phyloP scores from a whole-genome alignment of 2,888 invertebrate genomes.

The Patella ulyssiponensis region DNA sequence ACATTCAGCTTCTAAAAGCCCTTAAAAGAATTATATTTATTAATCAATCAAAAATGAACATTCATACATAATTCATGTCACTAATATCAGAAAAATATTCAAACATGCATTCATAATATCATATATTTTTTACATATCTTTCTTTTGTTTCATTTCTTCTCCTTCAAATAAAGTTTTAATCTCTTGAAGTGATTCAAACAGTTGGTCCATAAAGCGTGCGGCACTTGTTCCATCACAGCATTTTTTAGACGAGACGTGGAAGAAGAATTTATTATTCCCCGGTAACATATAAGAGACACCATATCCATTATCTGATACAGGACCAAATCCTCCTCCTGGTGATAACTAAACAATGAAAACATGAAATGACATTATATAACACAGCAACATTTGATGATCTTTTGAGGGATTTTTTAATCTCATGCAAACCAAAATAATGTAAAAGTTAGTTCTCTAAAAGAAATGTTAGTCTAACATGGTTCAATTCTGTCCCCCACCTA shows the following conservation, averaged over 20 bases:
- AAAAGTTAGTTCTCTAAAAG: too few species aligned
- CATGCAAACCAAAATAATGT: too few species aligned
- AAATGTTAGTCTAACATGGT: too few species aligned
- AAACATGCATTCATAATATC: too few species aligned
- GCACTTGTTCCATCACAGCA: constrained; percentile 72
- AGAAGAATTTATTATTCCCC: constrained; percentile 73
- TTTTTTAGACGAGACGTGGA: constrained; percentile 74
- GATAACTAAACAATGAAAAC: constrained; percentile 66
- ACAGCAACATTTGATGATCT: too few species aligned
- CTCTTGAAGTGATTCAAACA: constrained; percentile 71
- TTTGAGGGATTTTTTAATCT: too few species aligned
- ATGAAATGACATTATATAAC: neutral
- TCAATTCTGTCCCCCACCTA: too few species aligned
- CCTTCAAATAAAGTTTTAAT: constrained; percentile 69
- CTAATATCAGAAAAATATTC: too few species aligned
- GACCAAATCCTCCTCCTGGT: constrained; percentile 75
- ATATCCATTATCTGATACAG: constrained; percentile 74
- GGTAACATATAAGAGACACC: constrained; percentile 75
- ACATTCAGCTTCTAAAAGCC: too few species aligned
- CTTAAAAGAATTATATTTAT: too few species aligned
- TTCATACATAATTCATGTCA: too few species aligned
- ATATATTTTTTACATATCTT: neutral
- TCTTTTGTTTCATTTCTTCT: neutral
- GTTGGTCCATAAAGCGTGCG: constrained; percentile 66
- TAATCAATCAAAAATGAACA: too few species aligned